Base-by-base conservation (phyloP, 1,140 invertebrate genomes). In the Galleria mellonella region DNA sequence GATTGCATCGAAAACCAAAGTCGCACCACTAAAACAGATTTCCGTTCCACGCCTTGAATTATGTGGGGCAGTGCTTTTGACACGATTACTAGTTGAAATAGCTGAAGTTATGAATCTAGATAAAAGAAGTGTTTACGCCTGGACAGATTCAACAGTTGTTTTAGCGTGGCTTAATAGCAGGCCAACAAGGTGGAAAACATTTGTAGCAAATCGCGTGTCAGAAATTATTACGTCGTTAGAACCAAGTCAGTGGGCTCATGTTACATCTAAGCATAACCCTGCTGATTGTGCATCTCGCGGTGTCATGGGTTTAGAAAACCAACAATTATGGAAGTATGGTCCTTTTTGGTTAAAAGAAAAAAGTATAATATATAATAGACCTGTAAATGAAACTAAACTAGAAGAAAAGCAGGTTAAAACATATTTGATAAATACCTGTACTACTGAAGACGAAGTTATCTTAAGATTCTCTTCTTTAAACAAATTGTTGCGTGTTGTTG, bases 131-230 rank as follows among this genome's bases (percentile, higher is more conserved):
- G 39, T 62, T 4, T 53, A 37, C 29, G 74, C 68, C 45, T 82
- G 69, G 66, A 63, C 55, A 4, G 76, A 86, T 43, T 78, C 74
- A 4, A 71, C 58, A 0, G 70, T 83, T 2, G 66, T 68, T 2
- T 33, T 82, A 12, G 32, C 42, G 9, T 83, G 77, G 76, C 38
- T 81, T 10, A 40, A 37, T 5, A 52, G 42, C 9, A 41, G 42
- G n/a, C 69, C 75, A 0, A 35, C 40, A 32, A 32, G 23, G 28
- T 59, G 62, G 29, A 43, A 50, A 15, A 44, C 41, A 6, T 44
- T 44, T 35, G 32, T 50, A 2, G 48, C 41, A 2, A 50, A 64
- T 62, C 39, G 78, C 9, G 71, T 84, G 0, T 13, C 60, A 3
- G 43, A 63, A 51, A 83, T 85, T 27, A 55, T 60, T 41, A 37